phyloP scores from a whole-genome alignment of 2,888 invertebrate species.

The Drosophila barbarae region DNA sequence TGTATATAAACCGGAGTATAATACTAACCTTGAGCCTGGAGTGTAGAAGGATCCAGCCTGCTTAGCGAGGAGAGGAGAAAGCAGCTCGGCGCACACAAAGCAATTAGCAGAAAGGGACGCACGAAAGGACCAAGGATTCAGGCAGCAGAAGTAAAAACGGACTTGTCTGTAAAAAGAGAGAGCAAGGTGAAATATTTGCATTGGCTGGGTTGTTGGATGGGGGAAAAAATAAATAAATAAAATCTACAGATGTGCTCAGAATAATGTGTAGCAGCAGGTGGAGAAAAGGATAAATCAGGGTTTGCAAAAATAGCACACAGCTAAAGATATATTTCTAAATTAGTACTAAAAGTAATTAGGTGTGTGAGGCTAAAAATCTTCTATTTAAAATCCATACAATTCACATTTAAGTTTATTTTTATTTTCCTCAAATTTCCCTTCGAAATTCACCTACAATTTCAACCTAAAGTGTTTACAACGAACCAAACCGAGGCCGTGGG shows the following conservation, averaged over 20 bases:
- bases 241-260: constrained; percentile 36
- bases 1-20: constrained; percentile 28
- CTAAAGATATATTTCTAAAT: constrained; percentile 1
- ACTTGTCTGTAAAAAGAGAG: constrained; percentile 57
- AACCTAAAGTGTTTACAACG: constrained; percentile 1
- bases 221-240: constrained; percentile 50
- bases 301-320: neutral
- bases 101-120: constrained; percentile 70
- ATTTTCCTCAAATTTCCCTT: neutral
- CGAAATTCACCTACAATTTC: neutral
- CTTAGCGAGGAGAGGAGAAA: constrained; percentile 42
- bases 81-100: constrained; percentile 54
- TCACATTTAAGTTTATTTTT: neutral
- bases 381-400: neutral
- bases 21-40: constrained; percentile 61
- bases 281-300: neutral
- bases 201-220: constrained; percentile 45
- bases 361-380: neutral
- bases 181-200: constrained; percentile 66
- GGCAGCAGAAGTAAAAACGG: constrained; percentile 21
- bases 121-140: constrained; percentile 45
- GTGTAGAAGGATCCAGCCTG: constrained; percentile 47
- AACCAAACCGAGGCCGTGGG: constrained; percentile 17
- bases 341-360: neutral
- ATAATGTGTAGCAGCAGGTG: constrained; percentile 3